These are phyloP conservation scores for Puntigrus tetrazona DNA, from an alignment of 2,113 vertebrate species.

Conservation along the genomic window DNA sequence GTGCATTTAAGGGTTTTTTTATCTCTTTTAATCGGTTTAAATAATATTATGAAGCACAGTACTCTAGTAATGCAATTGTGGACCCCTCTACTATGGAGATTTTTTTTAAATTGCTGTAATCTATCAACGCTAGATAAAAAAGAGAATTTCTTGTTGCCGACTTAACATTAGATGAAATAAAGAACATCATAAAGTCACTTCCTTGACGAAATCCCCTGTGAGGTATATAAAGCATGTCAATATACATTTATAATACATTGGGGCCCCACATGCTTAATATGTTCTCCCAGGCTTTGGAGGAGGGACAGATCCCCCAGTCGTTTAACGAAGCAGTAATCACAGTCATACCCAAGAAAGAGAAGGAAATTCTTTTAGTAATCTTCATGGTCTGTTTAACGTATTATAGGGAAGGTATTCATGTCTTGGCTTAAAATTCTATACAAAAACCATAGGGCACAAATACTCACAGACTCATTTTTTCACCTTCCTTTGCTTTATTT, in stretches of 20 bases:
- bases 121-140: neutral
- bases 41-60: neutral
- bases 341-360: neutral
- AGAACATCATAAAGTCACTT: neutral
- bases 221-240: conserved; percentile 11
- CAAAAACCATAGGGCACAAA: too few relatives aligned
- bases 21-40: neutral
- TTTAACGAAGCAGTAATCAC: neutral
- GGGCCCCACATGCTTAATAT: neutral
- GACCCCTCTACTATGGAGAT: neutral
- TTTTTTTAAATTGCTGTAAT: neutral
- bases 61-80: neutral
- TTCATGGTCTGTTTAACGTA: neutral
- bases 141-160: neutral
- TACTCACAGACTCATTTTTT: too few relatives aligned
- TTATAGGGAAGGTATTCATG: neutral
- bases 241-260: neutral
- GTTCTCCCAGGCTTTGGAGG: neutral
- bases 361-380: neutral
- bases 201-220: neutral
- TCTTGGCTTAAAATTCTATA: too few relatives aligned
- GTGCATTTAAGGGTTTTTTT: neutral
- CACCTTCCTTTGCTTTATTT: too few relatives aligned
- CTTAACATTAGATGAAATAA: neutral
- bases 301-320: neutral